Percentiles rank a stretch among this genome's conserved stretches.
phyloP scores from a whole-genome alignment of 2,797 vertebrate genomes.

The Alauda arvensis region DNA sequence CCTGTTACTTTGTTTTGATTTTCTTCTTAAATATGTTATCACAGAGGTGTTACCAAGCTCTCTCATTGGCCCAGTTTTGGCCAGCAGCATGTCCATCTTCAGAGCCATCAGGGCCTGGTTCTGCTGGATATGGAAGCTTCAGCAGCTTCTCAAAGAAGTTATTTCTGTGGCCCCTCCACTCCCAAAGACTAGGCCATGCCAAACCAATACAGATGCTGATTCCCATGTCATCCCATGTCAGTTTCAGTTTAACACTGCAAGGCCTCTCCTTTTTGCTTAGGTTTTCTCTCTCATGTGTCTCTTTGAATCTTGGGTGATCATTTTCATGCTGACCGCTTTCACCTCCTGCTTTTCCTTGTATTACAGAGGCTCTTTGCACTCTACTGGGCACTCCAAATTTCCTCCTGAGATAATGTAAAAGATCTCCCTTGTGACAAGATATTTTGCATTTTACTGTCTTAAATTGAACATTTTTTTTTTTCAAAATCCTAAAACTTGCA shows the following conservation, averaged over 20 bases:
- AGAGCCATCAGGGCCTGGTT: not conserved
- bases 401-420: not conserved
- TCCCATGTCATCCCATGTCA: not conserved
- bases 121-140: rapidly evolving
- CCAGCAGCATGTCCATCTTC: not conserved
- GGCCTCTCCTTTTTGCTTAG: not conserved
- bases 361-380: not conserved
- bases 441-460: not conserved
- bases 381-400: not conserved
- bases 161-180: rapidly evolving
- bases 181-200: not conserved
- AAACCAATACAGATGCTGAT: not conserved
- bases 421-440: not conserved
- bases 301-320: not conserved
- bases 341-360: not conserved
- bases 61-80: too few relatives aligned
- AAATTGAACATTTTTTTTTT: not conserved
- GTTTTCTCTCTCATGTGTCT: rapidly evolving
- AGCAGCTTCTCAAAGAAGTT: not conserved
- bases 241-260: not conserved
- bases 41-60: rapidly evolving
- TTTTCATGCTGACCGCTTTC: not conserved
- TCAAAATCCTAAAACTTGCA: not conserved
- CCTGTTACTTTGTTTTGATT: not conserved
- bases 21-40: not conserved